Evolutionary conservation across 2,888 invertebrate genomes (phyloP), one percentile per base, ranked within the genome.

Genomic region (Yponomeuta plumbellus): DNA sequence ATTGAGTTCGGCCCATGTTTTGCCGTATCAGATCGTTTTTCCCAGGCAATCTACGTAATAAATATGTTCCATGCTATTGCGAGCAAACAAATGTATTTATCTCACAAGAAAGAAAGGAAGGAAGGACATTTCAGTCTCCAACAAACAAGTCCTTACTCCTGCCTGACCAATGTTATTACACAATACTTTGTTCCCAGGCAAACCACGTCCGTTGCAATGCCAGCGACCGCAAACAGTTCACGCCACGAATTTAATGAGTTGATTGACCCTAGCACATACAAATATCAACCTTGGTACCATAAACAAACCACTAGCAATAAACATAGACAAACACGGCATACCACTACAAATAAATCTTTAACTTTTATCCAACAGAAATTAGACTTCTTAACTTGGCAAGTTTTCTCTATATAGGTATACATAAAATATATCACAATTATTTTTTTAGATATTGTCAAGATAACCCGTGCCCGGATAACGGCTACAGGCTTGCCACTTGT

Each of bases 211-310:
- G 11, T 1, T 62, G 13, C 66, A 66, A 66, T 66, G 66, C 63
- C 66, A 66, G 56, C 10, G 11, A 21, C 39, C 13, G 4, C 20
- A 13, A 44, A 44, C 44, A 34, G 40, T 56, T 13, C 57, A 26
- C 52, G 44, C 40, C 58, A 56, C 62, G 66, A 66, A 63, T 66
- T 63, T 63, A 66, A 66, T 66, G 40, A 66, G 58, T 39, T 52
- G 63, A 40, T 21, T 23, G 21, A 13, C 21, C 56, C 20, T n/a
- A n/a, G n/a, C 20, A 23, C 26, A 23, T 11, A 61, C 61, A 61
- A 26, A 11, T 61, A 5, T 61, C 6, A 34, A 34, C n/a, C 57
- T 57, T 57, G n/a, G 57, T 17, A 59, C 44, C 44, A 52, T 52
- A 52, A 52, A 8, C 34, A 34, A 8, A 34, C 8, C 8, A 34